A percentile compares a stretch with the other conserved stretches of the same genome.
Evolutionary conservation across 2,888 invertebrate genomes (phyloP).

Genomic region (Aphidius colemani): DNA sequence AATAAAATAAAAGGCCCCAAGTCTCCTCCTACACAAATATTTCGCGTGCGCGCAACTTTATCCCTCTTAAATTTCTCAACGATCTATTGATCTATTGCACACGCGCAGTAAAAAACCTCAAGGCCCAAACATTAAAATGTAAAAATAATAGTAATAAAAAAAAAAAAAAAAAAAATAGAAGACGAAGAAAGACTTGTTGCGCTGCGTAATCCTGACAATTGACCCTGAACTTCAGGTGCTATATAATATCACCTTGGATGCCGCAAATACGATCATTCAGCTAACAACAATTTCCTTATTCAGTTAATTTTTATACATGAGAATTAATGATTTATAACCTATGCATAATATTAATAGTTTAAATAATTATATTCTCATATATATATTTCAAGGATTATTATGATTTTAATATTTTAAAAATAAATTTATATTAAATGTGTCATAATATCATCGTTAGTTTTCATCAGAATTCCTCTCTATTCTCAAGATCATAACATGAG

Average conservation of each 20-base stretch:
- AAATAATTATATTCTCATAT: too few species aligned
- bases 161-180: conserved; percentile 43
- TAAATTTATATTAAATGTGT: conserved; percentile 5
- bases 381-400: conserved; percentile 38
- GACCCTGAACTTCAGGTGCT: conserved; percentile 56
- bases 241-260: conserved; percentile 29
- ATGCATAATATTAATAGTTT: too few species aligned
- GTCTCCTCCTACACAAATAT: conserved; percentile 7
- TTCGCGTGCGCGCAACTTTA: background rate
- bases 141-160: conserved; percentile 43
- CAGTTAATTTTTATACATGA: conserved; percentile 50
- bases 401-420: conserved; percentile 14
- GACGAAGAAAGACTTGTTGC: conserved; percentile 30
- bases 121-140: conserved; percentile 47
- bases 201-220: conserved; percentile 46
- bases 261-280: conserved; percentile 27
- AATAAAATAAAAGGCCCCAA: background rate
- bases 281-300: conserved; percentile 53
- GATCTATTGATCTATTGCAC: conserved; percentile 34
- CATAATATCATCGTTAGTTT: too few species aligned
- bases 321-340: conserved; percentile 32
- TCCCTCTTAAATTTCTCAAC: conserved; percentile 14
- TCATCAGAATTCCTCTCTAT: too few species aligned
- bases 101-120: conserved; percentile 41
- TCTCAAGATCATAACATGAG: too few species aligned